These are phyloP conservation scores for Zosterops japonicus DNA, from an alignment of 2,113 vertebrate genomes.

Conservation along the genomic window DNA sequence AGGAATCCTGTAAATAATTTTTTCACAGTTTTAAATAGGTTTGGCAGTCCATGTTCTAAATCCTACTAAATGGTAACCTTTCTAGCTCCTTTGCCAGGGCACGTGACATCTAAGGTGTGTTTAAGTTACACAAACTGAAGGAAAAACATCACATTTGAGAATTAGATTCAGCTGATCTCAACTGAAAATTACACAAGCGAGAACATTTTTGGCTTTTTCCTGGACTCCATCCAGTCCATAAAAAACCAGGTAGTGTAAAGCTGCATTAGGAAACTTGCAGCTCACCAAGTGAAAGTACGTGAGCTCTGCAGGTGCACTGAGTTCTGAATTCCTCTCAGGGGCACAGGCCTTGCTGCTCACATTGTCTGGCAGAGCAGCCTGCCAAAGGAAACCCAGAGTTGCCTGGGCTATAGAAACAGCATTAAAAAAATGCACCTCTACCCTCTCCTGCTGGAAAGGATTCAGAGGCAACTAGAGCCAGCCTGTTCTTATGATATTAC, in stretches of 20 bases:
- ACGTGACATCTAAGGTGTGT: neutral
- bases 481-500: neutral
- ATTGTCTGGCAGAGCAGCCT: neutral
- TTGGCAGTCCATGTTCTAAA: neutral
- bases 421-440: neutral
- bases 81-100: neutral
- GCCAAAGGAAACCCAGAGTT: neutral
- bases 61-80: neutral
- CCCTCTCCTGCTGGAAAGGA: neutral
- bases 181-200: conserved; percentile 9
- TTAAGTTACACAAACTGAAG: neutral
- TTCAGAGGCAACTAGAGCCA: neutral
- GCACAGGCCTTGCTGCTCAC: neutral
- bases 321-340: neutral
- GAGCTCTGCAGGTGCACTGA: neutral
- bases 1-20: neutral
- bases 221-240: neutral
- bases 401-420: neutral
- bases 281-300: neutral
- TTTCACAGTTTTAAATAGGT: neutral
- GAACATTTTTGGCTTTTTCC: neutral
- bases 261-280: neutral
- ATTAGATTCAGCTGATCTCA: neutral
- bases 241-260: neutral
- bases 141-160: neutral